Percentiles rank a stretch among this genome's conserved stretches.
phyloP scores from a whole-genome alignment of 92 coral and sea anemone species.

The Parazoanthus swiftii region DNA sequence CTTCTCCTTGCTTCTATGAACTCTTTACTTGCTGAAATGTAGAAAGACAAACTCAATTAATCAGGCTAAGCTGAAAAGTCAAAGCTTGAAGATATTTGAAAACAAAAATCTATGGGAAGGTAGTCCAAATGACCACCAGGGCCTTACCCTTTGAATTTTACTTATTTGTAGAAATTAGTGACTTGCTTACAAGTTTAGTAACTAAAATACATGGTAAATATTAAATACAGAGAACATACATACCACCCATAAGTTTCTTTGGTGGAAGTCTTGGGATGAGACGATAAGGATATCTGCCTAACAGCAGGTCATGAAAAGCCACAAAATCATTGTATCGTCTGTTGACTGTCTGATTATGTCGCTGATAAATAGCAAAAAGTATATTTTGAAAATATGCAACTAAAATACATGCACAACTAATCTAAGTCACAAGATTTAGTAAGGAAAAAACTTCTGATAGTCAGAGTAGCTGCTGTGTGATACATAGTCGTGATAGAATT shows the following conservation, averaged over 20 bases:
- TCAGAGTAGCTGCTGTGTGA: no score
- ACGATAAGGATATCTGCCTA: slow-evolving; percentile 86
- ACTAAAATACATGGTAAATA: not conserved
- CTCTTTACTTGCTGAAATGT: slow-evolving; percentile 86
- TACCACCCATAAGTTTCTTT: slow-evolving; percentile 99
- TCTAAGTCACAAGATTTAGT: no score
- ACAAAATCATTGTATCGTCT: slow-evolving; percentile 98
- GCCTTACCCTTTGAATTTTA: no score
- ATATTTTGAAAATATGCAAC: not conserved
- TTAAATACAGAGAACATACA: slow-evolving; percentile 13
- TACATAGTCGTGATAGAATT: no score
- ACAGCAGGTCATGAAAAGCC: slow-evolving; percentile 90
- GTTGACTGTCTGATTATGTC: slow-evolving; percentile 86
- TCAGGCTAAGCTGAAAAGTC: not conserved
- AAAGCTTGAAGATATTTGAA: no score
- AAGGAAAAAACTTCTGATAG: no score
- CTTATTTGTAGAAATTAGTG: no score
- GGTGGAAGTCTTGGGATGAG: slow-evolving; percentile 94
- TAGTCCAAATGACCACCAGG: not conserved
- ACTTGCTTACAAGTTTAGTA: no score
- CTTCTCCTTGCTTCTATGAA: slow-evolving; percentile 95
- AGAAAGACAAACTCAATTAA: not conserved
- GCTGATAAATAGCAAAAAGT: slow-evolving; percentile 56
- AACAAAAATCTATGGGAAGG: not conserved
- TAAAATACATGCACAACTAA: not conserved